Conservation (phyloP, 2,113 vertebrate genomes). For the Corythornis madagascariensis region DNA sequence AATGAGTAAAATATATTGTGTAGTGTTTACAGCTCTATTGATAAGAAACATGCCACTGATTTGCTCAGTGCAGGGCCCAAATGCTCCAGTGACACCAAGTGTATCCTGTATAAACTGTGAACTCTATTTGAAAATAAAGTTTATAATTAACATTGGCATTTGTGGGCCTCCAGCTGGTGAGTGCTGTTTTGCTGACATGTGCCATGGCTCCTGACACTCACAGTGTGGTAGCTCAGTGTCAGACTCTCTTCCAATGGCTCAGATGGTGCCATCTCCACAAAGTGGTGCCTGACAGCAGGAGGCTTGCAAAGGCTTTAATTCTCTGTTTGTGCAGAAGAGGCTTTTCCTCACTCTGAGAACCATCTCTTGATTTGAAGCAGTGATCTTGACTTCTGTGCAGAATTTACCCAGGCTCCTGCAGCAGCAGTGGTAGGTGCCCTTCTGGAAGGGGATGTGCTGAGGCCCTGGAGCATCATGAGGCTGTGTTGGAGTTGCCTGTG, state of each 20-base stretch:
- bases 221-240: slow-evolving; percentile 39
- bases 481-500: neutral
- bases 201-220: slow-evolving; percentile 52
- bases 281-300: neutral
- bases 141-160: slow-evolving; percentile 60
- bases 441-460: neutral
- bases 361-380: neutral
- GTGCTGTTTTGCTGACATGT: slow-evolving; percentile 42
- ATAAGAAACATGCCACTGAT: neutral
- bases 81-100: neutral
- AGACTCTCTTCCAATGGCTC: slow-evolving; percentile 25
- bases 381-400: neutral
- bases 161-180: slow-evolving; percentile 60
- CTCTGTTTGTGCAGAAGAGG: neutral
- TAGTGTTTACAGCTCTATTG: neutral
- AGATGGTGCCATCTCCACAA: neutral
- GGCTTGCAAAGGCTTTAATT: neutral
- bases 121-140: slow-evolving; percentile 55
- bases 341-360: neutral
- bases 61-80: neutral
- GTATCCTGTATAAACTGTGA: slow-evolving; percentile 24
- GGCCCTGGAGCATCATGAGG: accelerated
- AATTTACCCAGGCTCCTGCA: neutral
- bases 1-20: neutral
- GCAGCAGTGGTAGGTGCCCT: neutral